Base-by-base conservation (phyloP, 1,140 invertebrate species). In the Hyphantria cunea region DNA sequence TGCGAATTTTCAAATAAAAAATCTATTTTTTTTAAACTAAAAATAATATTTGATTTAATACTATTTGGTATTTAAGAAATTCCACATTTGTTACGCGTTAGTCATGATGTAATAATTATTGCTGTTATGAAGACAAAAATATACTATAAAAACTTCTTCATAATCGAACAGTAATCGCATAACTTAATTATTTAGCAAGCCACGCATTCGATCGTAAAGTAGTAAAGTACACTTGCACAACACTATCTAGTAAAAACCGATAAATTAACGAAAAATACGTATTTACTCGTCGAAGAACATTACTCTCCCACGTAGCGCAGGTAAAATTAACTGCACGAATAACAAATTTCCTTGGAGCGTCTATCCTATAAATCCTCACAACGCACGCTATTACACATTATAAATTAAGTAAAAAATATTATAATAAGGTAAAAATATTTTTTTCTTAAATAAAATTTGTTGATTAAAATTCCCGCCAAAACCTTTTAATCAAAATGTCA, bases 361-460 rank as follows among this genome's bases (percentile, higher is more conserved):
- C 32, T 49, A 47, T 56, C 33, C 45, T 39, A 58, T 58, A 58
- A 58, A 58, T 58, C 45, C 53, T 58, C 55, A 37, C 7, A 45
- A 45, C 55, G 39, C 55, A 58, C 55, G 55, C 55, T 39, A 58
- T 49, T 25, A 58, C 55, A 58, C 11, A 58, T 56, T 31, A 48
- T 32, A 48, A 56, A 56, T 49, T 39, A 48, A 48, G n/a, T 13
- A 34, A 5, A 25, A 10, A 55, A 15, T 54, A 9, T 34, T 4
- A 49, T n/a, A 17, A 56, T 25, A 47, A 33, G 12, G 33, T 25
- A 13, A 31, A n/a, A 34, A 58, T 48, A 45, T 58, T 47, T 13
- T 9, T 47, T 17, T 10, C 3, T 37, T n/a, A n/a, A n/a, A n/a
- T n/a, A n/a, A n/a, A n/a, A 25, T 25, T 17, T n/a, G 17, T 6